A percentile compares a stretch with the other conserved stretches of the same genome.
phyloP scores from a whole-genome alignment of 2,113 vertebrate species.

The Aegotheles bennettii region DNA sequence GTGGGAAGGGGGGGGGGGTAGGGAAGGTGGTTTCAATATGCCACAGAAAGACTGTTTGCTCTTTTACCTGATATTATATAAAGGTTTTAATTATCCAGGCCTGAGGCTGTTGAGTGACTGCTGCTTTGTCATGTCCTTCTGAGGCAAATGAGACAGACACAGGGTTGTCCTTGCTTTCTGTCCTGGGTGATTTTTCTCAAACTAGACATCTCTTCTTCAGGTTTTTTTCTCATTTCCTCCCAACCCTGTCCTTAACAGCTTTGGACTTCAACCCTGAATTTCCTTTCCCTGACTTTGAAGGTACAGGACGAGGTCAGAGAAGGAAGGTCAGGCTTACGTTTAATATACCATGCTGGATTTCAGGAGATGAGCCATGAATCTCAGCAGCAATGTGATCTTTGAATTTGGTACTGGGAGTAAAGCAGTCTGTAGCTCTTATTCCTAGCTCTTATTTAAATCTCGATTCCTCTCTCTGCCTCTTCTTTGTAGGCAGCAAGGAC shows the following conservation, averaged over 20 bases:
- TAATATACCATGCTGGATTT: background rate
- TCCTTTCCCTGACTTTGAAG: background rate
- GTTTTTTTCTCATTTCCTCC: background rate
- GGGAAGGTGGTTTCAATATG: conserved; percentile 46
- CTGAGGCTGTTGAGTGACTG: background rate
- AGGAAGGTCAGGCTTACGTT: background rate
- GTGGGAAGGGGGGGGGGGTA: background rate
- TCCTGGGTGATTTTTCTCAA: background rate
- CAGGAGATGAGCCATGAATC: background rate
- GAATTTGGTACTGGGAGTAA: background rate
- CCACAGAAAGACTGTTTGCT: background rate
- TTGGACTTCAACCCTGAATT: background rate
- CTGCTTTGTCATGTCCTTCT: conserved; percentile 23
- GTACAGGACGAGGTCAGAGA: background rate
- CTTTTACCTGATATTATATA: background rate
- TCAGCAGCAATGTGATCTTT: background rate
- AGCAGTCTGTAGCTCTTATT: background rate
- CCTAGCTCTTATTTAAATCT: background rate
- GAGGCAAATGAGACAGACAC: background rate
- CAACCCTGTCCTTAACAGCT: background rate
- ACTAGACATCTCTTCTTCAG: background rate
- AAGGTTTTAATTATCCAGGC: conserved; percentile 42
- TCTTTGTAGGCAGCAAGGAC: background rate
- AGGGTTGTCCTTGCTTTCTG: background rate
- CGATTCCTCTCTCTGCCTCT: background rate